Evolutionary conservation across 2,888 invertebrate genomes (phyloP), one percentile per base, ranked within the genome.

Genomic region (Ophion costatus): DNA sequence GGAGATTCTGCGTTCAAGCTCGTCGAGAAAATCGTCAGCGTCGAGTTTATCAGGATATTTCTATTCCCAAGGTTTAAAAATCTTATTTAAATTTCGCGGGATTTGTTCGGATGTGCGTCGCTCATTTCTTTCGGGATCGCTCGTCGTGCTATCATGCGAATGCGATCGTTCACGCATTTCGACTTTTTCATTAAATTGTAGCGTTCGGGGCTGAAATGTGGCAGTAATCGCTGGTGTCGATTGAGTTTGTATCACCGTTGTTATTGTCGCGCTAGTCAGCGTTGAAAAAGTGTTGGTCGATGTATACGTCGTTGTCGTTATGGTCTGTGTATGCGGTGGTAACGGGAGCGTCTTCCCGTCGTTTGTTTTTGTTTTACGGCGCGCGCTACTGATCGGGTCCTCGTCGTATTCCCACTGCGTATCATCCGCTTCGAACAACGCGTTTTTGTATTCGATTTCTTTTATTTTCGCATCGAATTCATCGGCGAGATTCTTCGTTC

Each of bases 341-440:
- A 69, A 17, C 14, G 2, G 45, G 7, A 14, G 1, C 45, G 45
- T 2, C 45, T 1, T 24, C 1, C 22, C 7, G 1, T 11, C 14
- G 14, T 22, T 69, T 0, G 42, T 24, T 45, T 2, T 11, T 2
- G 0, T 51, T 51, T n/a, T 17, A 33, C 45, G 22, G 0, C 67
- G 38, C 45, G 67, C 67, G 42, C 45, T 69, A 6, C 45, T 45
- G 24, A 69, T 69, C 0, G 67, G 67, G 17, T 69, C 67, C 22
- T 69, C 67, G 4, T 69, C 67, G 17, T 67, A 67, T 6, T 67
- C 67, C 67, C 67, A 67, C 45, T 69, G 67, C 24, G 67, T 69
- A 1, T 69, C 67, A 17, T 51, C 67, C 1, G 24, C 45, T 5
- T 42, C 1, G 14, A 20, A 42, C 0, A 3, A 14, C 14, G 67